A percentile compares a stretch with the other conserved stretches of the same genome.
These are phyloP conservation scores for Drymonia ruficornis DNA, from an alignment of 2,888 invertebrate species.

Conservation along the genomic window DNA sequence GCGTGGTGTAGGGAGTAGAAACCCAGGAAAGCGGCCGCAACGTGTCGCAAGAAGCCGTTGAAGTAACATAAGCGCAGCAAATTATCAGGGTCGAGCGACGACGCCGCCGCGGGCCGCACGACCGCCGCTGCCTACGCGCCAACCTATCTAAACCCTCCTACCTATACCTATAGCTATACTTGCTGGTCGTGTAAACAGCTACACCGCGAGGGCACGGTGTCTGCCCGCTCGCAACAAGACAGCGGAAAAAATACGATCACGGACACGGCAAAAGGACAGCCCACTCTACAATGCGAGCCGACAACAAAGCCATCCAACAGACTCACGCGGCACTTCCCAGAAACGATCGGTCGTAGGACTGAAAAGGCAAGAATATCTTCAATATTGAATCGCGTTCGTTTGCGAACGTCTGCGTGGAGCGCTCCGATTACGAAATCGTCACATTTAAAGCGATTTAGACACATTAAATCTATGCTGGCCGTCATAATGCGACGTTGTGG, in stretches of 20 bases:
- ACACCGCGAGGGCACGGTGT: slow-evolving; percentile 53
- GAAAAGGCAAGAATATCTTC: slow-evolving; percentile 29
- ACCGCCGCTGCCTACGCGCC: slow-evolving; percentile 69
- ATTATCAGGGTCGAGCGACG: slow-evolving; percentile 81
- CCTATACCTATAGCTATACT: slow-evolving; percentile 43
- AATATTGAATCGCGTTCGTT: slow-evolving; percentile 42
- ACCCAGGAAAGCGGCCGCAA: slow-evolving; percentile 69
- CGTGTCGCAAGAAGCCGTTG: slow-evolving; percentile 82
- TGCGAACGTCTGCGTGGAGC: slow-evolving; percentile 39
- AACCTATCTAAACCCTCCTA: slow-evolving; percentile 57
- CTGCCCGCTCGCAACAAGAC: slow-evolving; percentile 51
- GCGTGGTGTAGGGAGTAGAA: slow-evolving; percentile 62
- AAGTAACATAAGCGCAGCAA: slow-evolving; percentile 83
- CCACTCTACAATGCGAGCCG: slow-evolving; percentile 50
- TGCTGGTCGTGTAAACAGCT: slow-evolving; percentile 58
- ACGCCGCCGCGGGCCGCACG: slow-evolving; percentile 66
- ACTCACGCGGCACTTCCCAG: slow-evolving; percentile 57
- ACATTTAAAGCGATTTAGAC: slow-evolving; percentile 16
- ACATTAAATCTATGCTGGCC: slow-evolving; percentile 38
- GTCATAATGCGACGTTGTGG: slow-evolving; percentile 38
- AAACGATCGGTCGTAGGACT: slow-evolving; percentile 41
- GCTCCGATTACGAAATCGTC: slow-evolving; percentile 22
- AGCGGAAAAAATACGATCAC: slow-evolving; percentile 70
- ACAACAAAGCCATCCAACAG: slow-evolving; percentile 52
- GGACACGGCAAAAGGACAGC: slow-evolving; percentile 64